phyloP scores from a whole-genome alignment of 2,113 vertebrate species.

The Phalacrocorax aristotelis region DNA sequence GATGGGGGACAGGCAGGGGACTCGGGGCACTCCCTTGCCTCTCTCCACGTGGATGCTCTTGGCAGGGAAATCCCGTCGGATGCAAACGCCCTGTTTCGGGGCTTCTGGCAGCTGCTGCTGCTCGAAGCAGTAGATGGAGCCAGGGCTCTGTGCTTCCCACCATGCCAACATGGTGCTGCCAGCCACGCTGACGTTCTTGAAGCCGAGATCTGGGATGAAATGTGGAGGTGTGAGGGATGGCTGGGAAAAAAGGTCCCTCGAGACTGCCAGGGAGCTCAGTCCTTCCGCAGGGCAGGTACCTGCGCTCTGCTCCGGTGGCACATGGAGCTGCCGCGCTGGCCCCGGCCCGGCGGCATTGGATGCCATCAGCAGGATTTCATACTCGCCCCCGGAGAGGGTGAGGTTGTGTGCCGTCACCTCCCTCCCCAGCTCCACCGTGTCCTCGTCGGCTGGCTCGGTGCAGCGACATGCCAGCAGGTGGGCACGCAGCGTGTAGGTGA shows the following conservation, averaged over 20 bases:
- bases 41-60: neutral
- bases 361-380: neutral
- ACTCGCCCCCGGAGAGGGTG: constrained; percentile 46
- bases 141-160: neutral
- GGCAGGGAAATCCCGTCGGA: neutral
- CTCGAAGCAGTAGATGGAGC: constrained; percentile 41
- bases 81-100: accelerated
- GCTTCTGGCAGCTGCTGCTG: neutral
- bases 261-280: neutral
- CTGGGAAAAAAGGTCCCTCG: neutral
- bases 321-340: accelerated
- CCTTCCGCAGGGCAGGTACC: neutral
- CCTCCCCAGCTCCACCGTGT: neutral
- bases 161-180: accelerated
- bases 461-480: constrained; percentile 25
- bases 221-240: accelerated
- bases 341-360: neutral
- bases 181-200: neutral
- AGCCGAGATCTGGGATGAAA: neutral
- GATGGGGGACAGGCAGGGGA: accelerated
- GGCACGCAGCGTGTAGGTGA: neutral
- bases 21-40: neutral
- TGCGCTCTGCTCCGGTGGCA: neutral
- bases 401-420: neutral
- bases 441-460: neutral